These are phyloP conservation scores for Drosophila pruinosa DNA, from an alignment of 1,140 invertebrate species.

Conservation along the genomic window DNA sequence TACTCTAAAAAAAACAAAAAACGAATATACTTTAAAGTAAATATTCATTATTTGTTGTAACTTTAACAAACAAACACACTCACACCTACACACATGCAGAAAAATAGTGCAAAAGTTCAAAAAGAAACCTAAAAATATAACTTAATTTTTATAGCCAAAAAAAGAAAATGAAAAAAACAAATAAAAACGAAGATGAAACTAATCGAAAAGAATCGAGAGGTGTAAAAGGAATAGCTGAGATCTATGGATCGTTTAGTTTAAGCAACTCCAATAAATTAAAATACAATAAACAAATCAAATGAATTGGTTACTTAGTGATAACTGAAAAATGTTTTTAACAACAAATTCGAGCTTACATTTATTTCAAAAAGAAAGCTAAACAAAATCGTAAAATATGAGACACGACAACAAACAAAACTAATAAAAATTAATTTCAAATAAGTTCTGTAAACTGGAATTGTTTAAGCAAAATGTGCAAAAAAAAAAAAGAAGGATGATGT, in stretches of 20 bases:
- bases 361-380: conserved; percentile 53
- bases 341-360: conserved; percentile 79
- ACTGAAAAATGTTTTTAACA: conserved; percentile 56
- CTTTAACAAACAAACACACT: conserved; percentile 44
- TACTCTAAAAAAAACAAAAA: conserved; percentile 17
- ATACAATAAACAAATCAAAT: conserved; percentile 24
- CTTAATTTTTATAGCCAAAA: conserved; percentile 82
- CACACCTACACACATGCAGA: conserved; percentile 51
- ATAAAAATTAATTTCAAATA: conserved; percentile 41
- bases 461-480: conserved; percentile 30
- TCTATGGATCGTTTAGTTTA: conserved; percentile 65
- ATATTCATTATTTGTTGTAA: conserved; percentile 75
- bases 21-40: conserved; percentile 53
- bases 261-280: conserved; percentile 58
- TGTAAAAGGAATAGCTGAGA: conserved; percentile 4
- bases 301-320: conserved; percentile 68
- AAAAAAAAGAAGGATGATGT: conserved; percentile 16
- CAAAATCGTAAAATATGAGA: neutral
- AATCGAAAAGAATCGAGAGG: neutral
- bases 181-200: conserved; percentile 12
- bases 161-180: conserved; percentile 39
- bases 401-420: conserved; percentile 10
- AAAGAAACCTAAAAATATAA: conserved; percentile 59
- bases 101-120: conserved; percentile 78
- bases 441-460: conserved; percentile 55